These are phyloP conservation scores for Danio choprae DNA, from an alignment of 2,797 vertebrate species.

Conservation along the genomic window DNA sequence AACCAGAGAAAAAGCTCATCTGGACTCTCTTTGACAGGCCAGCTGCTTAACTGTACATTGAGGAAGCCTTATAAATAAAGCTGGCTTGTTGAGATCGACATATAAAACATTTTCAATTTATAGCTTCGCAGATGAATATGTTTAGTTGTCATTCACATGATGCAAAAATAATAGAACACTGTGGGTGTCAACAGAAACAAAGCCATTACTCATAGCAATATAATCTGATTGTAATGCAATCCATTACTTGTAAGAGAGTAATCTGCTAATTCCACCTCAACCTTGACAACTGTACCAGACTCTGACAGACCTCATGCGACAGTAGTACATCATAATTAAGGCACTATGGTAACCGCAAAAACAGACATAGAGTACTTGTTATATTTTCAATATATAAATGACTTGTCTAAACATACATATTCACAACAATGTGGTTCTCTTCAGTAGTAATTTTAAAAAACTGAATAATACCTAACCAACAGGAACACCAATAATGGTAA, in stretches of 20 bases:
- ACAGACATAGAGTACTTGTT: no score
- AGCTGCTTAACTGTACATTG: not conserved
- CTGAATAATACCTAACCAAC: no score
- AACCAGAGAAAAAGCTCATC: not conserved
- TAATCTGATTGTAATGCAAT: slow-evolving; percentile 26
- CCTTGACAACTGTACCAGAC: slow-evolving; percentile 44
- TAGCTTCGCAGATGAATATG: not conserved
- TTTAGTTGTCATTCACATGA: no score
- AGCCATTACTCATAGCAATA: not conserved
- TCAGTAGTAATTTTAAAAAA: no score
- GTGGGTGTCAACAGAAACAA: not conserved
- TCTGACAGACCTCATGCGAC: slow-evolving; percentile 34
- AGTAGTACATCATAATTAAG: slow-evolving; percentile 17
- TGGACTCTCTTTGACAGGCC: not conserved
- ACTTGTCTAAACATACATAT: no score
- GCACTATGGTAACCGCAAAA: no score
- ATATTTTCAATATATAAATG: no score
- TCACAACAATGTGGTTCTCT: no score
- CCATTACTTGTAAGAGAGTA: slow-evolving; percentile 33
- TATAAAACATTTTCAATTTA: no score
- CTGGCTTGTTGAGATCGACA: not conserved
- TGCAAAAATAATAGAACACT: not conserved
- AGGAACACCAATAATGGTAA: no score
- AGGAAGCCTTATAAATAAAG: not conserved
- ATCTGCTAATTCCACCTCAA: slow-evolving; percentile 61